Evolutionary conservation across 1,140 invertebrate species (phyloP).

Genomic region (Branchinecta lynchi): DNA sequence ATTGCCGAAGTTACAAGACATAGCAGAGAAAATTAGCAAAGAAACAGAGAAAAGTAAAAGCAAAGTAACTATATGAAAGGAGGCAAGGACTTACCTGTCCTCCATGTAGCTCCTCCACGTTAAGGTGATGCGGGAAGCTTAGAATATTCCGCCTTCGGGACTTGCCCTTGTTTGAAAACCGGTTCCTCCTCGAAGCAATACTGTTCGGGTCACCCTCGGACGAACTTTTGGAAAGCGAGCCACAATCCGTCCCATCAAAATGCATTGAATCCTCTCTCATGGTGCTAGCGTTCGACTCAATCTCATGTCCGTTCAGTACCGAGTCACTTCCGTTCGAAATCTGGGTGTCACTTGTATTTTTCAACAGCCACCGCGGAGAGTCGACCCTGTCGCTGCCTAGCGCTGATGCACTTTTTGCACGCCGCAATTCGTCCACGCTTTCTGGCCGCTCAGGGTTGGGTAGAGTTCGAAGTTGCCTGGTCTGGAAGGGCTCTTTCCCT

Average conservation of each 20-base stretch:
- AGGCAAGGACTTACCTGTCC: slow-evolving; percentile 38
- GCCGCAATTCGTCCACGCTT: background rate
- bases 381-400: slow-evolving; percentile 5
- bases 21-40: too few species aligned
- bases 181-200: slow-evolving; percentile 18
- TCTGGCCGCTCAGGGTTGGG: background rate
- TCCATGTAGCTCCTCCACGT: slow-evolving; percentile 43
- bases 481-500: slow-evolving; percentile 14
- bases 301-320: background rate
- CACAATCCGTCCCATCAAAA: slow-evolving; percentile 29
- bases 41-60: too few species aligned
- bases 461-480: slow-evolving; percentile 14
- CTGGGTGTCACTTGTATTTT: slow-evolving; percentile 11
- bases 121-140: slow-evolving; percentile 42
- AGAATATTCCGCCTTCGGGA: slow-evolving; percentile 34
- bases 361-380: background rate
- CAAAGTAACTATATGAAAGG: too few species aligned
- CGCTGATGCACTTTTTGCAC: slow-evolving; percentile 13
- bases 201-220: slow-evolving; percentile 31
- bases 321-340: slow-evolving; percentile 2
- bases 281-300: slow-evolving; percentile 9
- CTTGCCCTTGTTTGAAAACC: slow-evolving; percentile 32
- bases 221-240: slow-evolving; percentile 33
- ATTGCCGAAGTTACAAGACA: too few species aligned
- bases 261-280: slow-evolving; percentile 16